Conservation (phyloP, 2,797 vertebrate species). For the Peromyscus nudipes region DNA sequence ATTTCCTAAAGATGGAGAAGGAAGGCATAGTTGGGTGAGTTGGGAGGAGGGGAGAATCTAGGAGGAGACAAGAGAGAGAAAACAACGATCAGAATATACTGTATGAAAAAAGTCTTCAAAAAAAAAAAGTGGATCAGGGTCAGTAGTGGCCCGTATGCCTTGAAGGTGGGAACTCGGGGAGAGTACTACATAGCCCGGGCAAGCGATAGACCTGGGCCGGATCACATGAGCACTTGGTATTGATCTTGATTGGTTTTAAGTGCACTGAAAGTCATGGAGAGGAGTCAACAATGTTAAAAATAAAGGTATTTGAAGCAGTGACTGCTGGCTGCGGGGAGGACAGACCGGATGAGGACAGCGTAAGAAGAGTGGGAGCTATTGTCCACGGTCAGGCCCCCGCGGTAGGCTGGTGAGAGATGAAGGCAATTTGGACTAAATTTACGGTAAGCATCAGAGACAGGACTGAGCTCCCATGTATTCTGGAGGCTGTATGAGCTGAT, state of each 20-base stretch:
- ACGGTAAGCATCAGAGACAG: not conserved
- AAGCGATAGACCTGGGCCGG: not conserved
- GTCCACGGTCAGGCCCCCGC: not conserved
- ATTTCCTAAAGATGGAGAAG: not conserved
- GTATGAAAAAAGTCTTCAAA: not conserved
- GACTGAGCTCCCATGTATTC: not conserved
- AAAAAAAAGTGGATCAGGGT: not conserved
- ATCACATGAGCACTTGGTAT: not conserved
- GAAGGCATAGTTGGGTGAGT: not conserved
- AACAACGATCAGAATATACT: not conserved
- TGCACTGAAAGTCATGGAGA: not conserved
- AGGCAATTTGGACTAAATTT: not conserved
- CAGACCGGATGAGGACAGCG: not conserved
- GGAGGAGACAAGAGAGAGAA: not conserved
- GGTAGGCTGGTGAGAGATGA: not conserved
- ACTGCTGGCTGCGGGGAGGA: not conserved
- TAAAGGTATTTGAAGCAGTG: not conserved
- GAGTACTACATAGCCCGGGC: not conserved
- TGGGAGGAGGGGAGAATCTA: not conserved
- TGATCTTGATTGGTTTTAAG: not conserved
- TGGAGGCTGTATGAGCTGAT: not conserved
- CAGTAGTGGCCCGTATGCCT: too few relatives aligned
- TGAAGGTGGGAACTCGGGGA: not conserved
- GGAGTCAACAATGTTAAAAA: not conserved
- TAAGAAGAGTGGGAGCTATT: not conserved